Base-by-base conservation (phyloP, 2,888 invertebrate species). In the Pristionchus exspectatus region DNA sequence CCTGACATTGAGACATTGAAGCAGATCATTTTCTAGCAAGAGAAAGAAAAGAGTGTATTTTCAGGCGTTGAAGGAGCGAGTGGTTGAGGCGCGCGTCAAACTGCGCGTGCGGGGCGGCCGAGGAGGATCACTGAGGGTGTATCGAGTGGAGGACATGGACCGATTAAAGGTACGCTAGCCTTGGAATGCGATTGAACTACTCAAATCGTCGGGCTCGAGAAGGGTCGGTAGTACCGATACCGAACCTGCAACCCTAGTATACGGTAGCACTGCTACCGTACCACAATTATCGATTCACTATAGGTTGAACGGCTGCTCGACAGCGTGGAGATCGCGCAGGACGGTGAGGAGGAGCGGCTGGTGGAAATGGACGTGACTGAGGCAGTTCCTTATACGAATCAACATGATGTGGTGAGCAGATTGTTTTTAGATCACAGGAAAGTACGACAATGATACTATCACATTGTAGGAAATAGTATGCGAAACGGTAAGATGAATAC, bases 11-110 rank as follows among this genome's bases (percentile, higher is more conserved):
- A n/a, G n/a, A n/a, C n/a, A n/a, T n/a, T n/a, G n/a, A n/a, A n/a
- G n/a, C n/a, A n/a, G n/a, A n/a, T n/a, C n/a, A n/a, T n/a, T n/a
- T n/a, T n/a, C n/a, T 50, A 50, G 44, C 5, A 50, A 50, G 44
- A 50, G 44, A 50, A 21, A 56, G 2, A 5, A 63, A 63, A 7
- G 0, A n/a, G 24, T 63, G 1, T 24, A 89, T 90, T 38, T 33
- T 0, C 72, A 81, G 81, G 90, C 91, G 38, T 90, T 87, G 24
- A 90, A 90, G 56, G 92, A 92, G 88, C 59, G 72, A 24, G 91
- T 91, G 0, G 87, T 85, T 24, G 83, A 63, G 74, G 92, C 91
- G 21, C 87, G 81, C 16, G 27, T 92, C 33, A 91, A 91, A 72
- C 81, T 90, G 33, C 50, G 50, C 18, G 74, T 74, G 21, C 24